Percentiles rank a stretch among this genome's conserved stretches.
These are phyloP conservation scores for Castor canadensis DNA, from an alignment of 2,113 vertebrate genomes.

Conservation along the genomic window DNA sequence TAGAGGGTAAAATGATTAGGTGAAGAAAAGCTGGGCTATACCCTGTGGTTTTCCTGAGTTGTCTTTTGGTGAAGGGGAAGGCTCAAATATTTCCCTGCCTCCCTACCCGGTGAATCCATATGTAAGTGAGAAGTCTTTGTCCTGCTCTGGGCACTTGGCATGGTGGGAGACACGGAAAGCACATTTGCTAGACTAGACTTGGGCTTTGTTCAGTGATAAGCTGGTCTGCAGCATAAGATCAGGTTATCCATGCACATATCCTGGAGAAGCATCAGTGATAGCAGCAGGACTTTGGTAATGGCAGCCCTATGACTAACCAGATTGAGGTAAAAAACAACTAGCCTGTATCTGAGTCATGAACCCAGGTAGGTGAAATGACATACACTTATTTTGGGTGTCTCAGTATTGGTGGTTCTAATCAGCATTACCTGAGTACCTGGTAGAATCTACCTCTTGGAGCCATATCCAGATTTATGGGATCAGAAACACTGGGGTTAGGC, in stretches of 20 bases:
- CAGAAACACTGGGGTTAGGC: background rate
- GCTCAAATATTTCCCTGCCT: background rate
- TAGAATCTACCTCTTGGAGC: background rate
- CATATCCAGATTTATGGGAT: background rate
- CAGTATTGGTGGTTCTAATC: background rate
- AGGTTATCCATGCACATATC: background rate
- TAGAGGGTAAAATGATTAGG: background rate
- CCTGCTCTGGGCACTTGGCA: background rate
- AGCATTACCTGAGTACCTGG: background rate
- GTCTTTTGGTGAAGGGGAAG: background rate
- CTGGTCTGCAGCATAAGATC: background rate
- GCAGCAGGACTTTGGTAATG: background rate
- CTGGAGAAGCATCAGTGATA: background rate
- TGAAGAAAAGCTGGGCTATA: background rate
- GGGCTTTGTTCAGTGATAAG: background rate
- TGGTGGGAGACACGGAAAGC: background rate
- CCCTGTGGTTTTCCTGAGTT: background rate
- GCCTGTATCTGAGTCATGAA: background rate
- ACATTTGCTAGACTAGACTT: background rate
- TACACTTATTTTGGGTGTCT: background rate
- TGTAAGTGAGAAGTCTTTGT: background rate
- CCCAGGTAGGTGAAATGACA: background rate
- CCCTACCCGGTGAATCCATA: background rate
- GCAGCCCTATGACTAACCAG: too few species aligned
- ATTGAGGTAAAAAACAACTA: background rate